Evolutionary conservation across 2,113 vertebrate species (phyloP), one percentile per base, ranked within the genome.

Genomic region (Lagenorhynchus albirostris): DNA sequence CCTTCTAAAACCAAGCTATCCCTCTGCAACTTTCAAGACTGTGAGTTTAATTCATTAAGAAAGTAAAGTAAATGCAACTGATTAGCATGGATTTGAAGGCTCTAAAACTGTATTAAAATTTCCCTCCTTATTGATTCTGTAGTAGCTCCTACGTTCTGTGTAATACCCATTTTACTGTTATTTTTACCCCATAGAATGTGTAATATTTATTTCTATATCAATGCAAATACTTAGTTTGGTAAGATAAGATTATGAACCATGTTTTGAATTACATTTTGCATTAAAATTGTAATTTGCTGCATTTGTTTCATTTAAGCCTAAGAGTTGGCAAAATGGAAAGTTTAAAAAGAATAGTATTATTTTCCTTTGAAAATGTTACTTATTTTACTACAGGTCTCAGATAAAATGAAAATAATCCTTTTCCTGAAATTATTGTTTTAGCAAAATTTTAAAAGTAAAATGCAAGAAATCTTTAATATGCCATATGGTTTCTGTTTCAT

Each of bases 361-460:
- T 55, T 86, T 95, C 63, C 67, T 88, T 83, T 41, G 15, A 91
- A 96, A 55, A 38, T 0, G 15, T 89, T 86, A 91, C 6, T 88
- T 70, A 97, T 62, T 41, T 92, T 94, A 96, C 41, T 80, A 85
- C 50, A 65, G 38, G 6, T 86, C 44, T 93, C 47, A 94, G 53
- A 86, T 55, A 83, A 94, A 95, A 96, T 92, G 8, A 83, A 98
- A 97, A 92, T 9, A 95, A 77, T 97, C 74, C 65, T 91, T 96
- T 93, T 89, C 14, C 95, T 83, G 60, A 26, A 82, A 73, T 85
- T 36, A 90, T 53, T 50, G 0, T 2, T 96, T 97, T 91, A 88
- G 53, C 4, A 96, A 96, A 81, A 94, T 88, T 68, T 80, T 95
- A 97, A 95, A 98, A 97, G 41, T 47, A 92, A 97, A 89, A 97